A percentile compares a stretch with the other conserved stretches of the same genome.
phyloP scores from a whole-genome alignment of 2,113 vertebrate genomes.

The Conger conger region DNA sequence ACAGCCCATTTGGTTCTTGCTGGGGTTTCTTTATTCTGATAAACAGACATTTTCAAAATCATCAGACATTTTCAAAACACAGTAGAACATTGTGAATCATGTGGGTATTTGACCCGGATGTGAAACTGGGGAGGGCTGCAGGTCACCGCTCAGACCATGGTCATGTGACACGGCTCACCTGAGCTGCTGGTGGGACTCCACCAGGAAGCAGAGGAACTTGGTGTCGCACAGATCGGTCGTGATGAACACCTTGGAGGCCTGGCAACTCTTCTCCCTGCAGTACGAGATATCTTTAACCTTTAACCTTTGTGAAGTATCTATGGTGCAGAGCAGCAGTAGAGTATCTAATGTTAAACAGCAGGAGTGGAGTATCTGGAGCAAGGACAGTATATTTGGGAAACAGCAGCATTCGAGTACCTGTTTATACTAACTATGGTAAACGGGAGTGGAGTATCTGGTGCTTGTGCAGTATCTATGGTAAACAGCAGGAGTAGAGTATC shows the following conservation, averaged over 20 bases:
- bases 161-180: conserved; percentile 64
- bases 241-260: conserved; percentile 92
- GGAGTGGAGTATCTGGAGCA: not conserved
- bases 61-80: too few species aligned
- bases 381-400: not conserved
- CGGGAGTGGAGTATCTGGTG: too few species aligned
- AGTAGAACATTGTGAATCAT: too few species aligned
- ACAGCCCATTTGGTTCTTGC: not conserved
- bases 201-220: conserved; percentile 88
- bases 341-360: too few species aligned
- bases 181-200: conserved; percentile 91
- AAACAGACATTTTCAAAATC: too few species aligned
- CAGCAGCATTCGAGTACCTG: not conserved
- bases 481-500: not conserved
- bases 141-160: too few species aligned
- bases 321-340: not conserved
- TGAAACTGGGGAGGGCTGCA: conserved; percentile 54
- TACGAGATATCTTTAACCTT: not conserved
- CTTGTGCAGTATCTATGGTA: not conserved
- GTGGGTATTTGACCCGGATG: too few species aligned
- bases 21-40: not conserved
- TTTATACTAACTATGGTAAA: too few species aligned
- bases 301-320: not conserved
- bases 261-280: conserved; percentile 88
- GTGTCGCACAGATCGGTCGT: conserved; percentile 92